Percentiles rank a stretch among this genome's conserved stretches.
These are phyloP conservation scores for Hyles vespertilio DNA, from an alignment of 1,140 invertebrate species.

Conservation along the genomic window DNA sequence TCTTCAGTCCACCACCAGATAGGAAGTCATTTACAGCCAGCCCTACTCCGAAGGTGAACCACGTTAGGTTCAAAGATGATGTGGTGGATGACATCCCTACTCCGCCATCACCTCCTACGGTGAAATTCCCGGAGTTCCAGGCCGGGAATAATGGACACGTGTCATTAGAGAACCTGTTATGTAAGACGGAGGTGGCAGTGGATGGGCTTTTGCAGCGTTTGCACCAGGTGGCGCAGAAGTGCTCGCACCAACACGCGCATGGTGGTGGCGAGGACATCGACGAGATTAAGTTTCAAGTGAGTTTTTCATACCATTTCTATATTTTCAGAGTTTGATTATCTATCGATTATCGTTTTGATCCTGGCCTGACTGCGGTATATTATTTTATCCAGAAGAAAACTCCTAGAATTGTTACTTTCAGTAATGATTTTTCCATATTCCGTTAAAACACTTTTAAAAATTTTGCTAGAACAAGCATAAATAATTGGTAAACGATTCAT, in stretches of 20 bases:
- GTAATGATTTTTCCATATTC: too few species aligned
- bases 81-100: conserved; percentile 66
- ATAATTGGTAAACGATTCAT: too few species aligned
- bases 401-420: too few species aligned
- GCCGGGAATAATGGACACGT: conserved; percentile 76
- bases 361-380: too few species aligned
- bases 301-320: conserved; percentile 10
- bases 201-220: conserved; percentile 79
- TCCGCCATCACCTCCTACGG: conserved; percentile 65
- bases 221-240: conserved; percentile 82
- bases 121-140: conserved; percentile 66
- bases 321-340: not conserved
- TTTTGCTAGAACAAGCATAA: too few species aligned
- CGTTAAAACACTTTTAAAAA: too few species aligned
- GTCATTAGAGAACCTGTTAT: conserved; percentile 78
- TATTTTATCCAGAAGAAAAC: too few species aligned
- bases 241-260: conserved; percentile 80
- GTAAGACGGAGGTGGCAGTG: conserved; percentile 81
- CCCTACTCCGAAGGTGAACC: conserved; percentile 57
- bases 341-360: too few species aligned
- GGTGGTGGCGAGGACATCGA: conserved; percentile 83
- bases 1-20: conserved; percentile 52
- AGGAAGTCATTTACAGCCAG: conserved; percentile 51
- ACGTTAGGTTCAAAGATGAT: conserved; percentile 71
- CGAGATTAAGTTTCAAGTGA: conserved; percentile 83